These are phyloP conservation scores for Thymelicus sylvestris DNA, from an alignment of 2,888 invertebrate species.

Conservation along the genomic window DNA sequence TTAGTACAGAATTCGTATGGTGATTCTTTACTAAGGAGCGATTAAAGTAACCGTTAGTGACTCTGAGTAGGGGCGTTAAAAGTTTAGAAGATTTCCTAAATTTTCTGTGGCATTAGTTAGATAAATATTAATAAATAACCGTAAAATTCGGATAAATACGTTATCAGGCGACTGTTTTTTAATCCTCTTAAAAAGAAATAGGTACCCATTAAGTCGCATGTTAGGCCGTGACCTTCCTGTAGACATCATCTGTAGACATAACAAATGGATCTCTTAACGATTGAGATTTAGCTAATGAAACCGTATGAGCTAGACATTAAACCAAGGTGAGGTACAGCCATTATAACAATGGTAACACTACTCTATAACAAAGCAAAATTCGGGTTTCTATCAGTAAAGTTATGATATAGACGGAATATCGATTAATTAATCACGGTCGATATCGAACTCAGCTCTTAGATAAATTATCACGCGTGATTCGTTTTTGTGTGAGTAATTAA, in stretches of 20 bases:
- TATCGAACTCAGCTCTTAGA: not conserved
- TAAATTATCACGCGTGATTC: slow-evolving; percentile 7
- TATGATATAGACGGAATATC: slow-evolving; percentile 14
- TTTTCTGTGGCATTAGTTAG: not conserved
- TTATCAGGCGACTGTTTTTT: not conserved
- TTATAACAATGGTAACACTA: slow-evolving; percentile 25
- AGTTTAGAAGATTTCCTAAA: too few species aligned
- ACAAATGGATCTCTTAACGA: slow-evolving; percentile 68
- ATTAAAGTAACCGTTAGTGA: too few species aligned
- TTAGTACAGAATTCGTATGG: too few species aligned
- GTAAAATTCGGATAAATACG: not conserved
- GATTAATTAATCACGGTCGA: slow-evolving; percentile 20
- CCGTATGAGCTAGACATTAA: slow-evolving; percentile 57
- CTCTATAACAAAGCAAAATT: slow-evolving; percentile 24
- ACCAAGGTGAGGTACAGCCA: slow-evolving; percentile 59
- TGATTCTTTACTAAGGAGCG: too few species aligned
- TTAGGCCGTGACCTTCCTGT: slow-evolving; percentile 63
- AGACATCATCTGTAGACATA: slow-evolving; percentile 54
- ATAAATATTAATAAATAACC: too few species aligned
- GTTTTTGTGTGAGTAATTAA: not conserved
- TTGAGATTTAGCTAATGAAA: slow-evolving; percentile 57
- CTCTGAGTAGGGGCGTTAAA: too few species aligned
- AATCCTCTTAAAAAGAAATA: not conserved
- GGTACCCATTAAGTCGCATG: not conserved
- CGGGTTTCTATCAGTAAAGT: slow-evolving; percentile 11